Conservation (phyloP, 2,888 invertebrate genomes). For the Mactromeris polynyma region DNA sequence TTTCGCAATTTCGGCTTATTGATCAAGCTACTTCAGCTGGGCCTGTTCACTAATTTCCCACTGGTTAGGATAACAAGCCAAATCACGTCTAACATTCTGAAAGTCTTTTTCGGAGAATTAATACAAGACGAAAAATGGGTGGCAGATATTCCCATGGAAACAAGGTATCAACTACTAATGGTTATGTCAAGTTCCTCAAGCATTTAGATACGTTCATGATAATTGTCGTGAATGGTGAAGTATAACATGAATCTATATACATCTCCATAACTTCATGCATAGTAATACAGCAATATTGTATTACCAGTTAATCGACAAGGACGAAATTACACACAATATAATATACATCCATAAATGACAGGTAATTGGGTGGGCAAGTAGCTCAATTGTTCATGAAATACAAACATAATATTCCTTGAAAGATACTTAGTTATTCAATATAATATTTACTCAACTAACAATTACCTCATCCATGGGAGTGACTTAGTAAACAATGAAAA, state of each 20-base stretch:
- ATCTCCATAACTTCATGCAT: neutral
- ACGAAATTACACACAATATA: no score
- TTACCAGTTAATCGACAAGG: neutral
- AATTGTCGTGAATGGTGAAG: neutral
- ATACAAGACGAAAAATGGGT: slow-evolving; percentile 32
- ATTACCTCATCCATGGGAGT: no score
- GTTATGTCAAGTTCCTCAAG: neutral
- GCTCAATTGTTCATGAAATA: no score
- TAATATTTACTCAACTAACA: no score
- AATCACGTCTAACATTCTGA: slow-evolving; percentile 47
- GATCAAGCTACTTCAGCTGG: slow-evolving; percentile 46
- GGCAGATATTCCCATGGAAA: slow-evolving; percentile 43
- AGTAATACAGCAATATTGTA: neutral
- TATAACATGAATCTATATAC: neutral
- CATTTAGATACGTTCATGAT: neutral
- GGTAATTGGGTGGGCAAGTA: no score
- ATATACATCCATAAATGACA: no score
- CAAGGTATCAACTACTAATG: slow-evolving; percentile 16
- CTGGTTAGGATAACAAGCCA: slow-evolving; percentile 41
- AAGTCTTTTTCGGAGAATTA: slow-evolving; percentile 45
- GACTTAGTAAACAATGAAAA: no score
- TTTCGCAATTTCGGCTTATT: slow-evolving; percentile 48
- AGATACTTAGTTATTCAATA: no score
- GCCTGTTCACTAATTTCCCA: slow-evolving; percentile 57
- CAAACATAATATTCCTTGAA: no score